These are phyloP conservation scores for Lynx canadensis DNA, from an alignment of 2,113 vertebrate genomes.

Conservation along the genomic window DNA sequence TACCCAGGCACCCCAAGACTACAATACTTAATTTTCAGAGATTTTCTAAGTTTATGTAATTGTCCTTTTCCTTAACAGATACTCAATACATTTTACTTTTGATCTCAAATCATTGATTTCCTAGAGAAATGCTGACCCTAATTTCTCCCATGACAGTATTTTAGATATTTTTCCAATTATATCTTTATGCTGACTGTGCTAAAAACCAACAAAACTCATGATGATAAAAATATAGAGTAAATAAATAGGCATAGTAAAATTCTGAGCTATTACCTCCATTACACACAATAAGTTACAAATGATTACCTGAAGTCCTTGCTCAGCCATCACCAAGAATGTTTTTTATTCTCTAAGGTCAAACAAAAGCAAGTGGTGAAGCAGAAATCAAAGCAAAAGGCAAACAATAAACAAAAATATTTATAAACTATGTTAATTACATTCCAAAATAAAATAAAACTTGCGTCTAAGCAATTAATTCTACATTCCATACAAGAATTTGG, in stretches of 20 bases:
- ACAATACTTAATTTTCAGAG: background rate
- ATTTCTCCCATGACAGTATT: background rate
- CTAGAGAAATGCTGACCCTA: background rate
- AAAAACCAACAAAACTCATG: background rate
- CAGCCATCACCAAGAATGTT: background rate
- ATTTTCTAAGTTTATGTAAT: background rate
- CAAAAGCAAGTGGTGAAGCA: background rate
- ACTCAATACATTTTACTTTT: background rate
- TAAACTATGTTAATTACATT: background rate
- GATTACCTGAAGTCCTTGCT: background rate
- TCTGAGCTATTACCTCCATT: background rate
- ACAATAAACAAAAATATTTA: background rate
- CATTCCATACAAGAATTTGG: background rate
- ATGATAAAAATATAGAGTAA: background rate
- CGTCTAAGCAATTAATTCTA: background rate
- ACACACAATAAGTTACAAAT: background rate
- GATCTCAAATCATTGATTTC: background rate
- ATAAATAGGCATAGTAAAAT: background rate
- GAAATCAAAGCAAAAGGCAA: background rate
- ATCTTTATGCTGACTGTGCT: background rate
- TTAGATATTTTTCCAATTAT: background rate
- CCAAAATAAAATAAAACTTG: background rate
- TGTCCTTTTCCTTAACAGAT: background rate
- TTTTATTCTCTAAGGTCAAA: background rate
- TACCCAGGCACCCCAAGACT: too few species aligned